Base-by-base conservation (phyloP, 2,797 vertebrate genomes). In the Anisognathus igniventris region DNA sequence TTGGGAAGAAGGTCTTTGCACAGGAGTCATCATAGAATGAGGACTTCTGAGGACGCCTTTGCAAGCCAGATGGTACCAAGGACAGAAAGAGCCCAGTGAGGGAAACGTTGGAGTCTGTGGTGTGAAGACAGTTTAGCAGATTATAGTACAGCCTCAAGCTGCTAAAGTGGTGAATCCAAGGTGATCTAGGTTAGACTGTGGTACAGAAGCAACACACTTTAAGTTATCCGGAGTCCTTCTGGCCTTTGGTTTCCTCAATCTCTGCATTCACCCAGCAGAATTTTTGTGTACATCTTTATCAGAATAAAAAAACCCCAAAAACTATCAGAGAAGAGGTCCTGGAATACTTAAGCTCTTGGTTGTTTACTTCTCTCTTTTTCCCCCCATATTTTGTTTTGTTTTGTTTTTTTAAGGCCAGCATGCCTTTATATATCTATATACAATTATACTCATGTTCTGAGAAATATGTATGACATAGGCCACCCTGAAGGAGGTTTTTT, bases 31-130 rank as follows among this genome's bases (percentile, higher is more conserved):
- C 76, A 45, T 18, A 61, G 89, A 89, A 87, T 31, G 91, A 92
- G 87, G 87, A 77, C 61, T 94, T 92, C 53, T 85, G 80, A 95
- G 90, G 84, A 91, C 17, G 3, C 75, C 64, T 90, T 94, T 89
- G 80, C 93, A 89, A 95, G 71, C 74, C 95, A 93, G 90, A 88
- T 93, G 90, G 84, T 94, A 76, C 42, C 64, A 90, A 92, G 90
- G 88, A 88, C 88, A 93, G 77, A 94, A 88, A 76, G 84, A 94
- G 78, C 77, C 90, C 80, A 65, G 71, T 4, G 82, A 95, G 47
- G 66, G 73, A 83, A 95, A 91, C 0, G n/a, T n/a, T 88, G 74
- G 54, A 77, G 73, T 72, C 51, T 88, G 66, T 42, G 70, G 90
- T 65, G 88, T 1, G 47, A 74, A 91, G 82, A 86, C 84, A 83